A percentile compares a stretch with the other conserved stretches of the same genome.
Evolutionary conservation across 1,140 invertebrate species (phyloP).

Genomic region (Drosophila eugracilis): DNA sequence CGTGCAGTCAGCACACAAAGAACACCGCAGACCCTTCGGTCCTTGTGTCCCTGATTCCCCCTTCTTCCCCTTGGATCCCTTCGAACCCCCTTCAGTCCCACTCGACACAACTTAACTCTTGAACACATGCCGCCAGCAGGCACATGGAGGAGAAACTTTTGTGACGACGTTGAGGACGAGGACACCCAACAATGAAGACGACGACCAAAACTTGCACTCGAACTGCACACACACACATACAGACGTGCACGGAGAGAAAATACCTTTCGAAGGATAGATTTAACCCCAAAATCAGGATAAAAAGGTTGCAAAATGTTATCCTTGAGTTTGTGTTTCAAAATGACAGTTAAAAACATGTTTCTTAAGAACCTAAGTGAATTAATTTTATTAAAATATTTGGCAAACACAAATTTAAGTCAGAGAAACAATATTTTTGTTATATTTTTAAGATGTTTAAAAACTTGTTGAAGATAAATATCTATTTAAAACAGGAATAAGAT

Average conservation of each 20-base stretch:
- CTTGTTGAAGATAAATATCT: too few relatives aligned
- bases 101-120: constrained; percentile 78
- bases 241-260: constrained; percentile 26
- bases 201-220: constrained; percentile 71
- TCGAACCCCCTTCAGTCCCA: constrained; percentile 38
- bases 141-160: constrained; percentile 78
- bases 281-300: constrained; percentile 3
- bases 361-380: too few relatives aligned
- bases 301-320: too few relatives aligned
- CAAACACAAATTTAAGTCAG: too few relatives aligned
- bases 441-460: too few relatives aligned
- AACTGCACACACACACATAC: constrained; percentile 48
- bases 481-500: too few relatives aligned
- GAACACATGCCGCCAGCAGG: constrained; percentile 81
- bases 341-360: too few relatives aligned
- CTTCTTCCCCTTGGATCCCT: not conserved
- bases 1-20: constrained; percentile 71
- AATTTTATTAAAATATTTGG: too few relatives aligned
- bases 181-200: constrained; percentile 72
- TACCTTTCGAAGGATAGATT: not conserved
- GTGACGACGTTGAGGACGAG: constrained; percentile 54
- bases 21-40: constrained; percentile 30
- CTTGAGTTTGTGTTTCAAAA: not conserved
- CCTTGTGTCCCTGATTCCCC: not conserved
- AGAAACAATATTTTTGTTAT: too few relatives aligned